Evolutionary conservation across 2,113 vertebrate genomes (phyloP), one percentile per base, ranked within the genome.

Genomic region (Dipodomys spectabilis): DNA sequence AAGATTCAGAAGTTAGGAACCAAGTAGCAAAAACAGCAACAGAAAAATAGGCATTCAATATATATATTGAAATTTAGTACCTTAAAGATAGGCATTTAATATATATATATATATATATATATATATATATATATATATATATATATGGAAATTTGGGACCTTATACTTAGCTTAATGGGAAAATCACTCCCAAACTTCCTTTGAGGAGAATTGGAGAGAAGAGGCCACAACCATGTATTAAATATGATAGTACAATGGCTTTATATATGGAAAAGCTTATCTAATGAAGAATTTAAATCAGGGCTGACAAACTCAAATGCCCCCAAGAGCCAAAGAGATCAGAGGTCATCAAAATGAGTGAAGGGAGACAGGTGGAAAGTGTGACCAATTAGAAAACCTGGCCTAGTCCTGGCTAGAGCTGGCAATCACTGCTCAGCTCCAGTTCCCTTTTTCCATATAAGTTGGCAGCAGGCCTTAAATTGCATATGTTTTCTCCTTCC

Each of bases 331-430:
- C 84, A 94, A 65, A 90, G 68, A 79, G 82, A 60, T 67, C 82
- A 88, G 75, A 83, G 82, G 73, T 93, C 85, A 88, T 79, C 16
- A 32, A 74, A 79, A 68, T 86, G 88, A 96, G 62, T 79, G 88
- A 97, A 92, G 72, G 73, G 67, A 93, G 69, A 94, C 94, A 95
- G 93, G 93, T 95, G 95, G 90, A 74, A 71, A 69, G 84, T 68
- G 35, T 82, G 82, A 84, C 53, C 72, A 57, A 53, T 82, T 45
- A 71, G 86, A 35, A 88, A 53, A 49, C 64, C 19, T 7, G 19
- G 73, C 10, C 35, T 44, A 35, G 81, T n/a, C 22, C 64, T 53
- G 69, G 7, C 67, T n/a, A 65, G 39, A 84, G 69, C 6, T 30
- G 27, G 49, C 22, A 1, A 22, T 53, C 25, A 8, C 73, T 15